These are phyloP conservation scores for Papilio elwesi DNA, from an alignment of 2,888 invertebrate species.

Conservation along the genomic window DNA sequence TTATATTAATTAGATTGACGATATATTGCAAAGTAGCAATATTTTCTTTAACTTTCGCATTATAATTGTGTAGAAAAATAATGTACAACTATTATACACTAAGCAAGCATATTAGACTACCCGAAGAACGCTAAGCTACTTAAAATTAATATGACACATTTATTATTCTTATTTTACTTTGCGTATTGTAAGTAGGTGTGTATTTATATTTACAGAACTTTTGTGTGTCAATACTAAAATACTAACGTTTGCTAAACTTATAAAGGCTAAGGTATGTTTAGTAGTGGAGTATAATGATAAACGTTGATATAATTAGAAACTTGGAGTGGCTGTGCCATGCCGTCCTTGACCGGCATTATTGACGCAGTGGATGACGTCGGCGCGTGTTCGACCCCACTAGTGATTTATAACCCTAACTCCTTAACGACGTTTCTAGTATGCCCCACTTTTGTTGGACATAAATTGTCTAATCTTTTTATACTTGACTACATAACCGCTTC, in stretches of 20 bases:
- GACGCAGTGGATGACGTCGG: slow-evolving; percentile 34
- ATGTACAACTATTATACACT: too few species aligned
- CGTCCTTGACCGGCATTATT: slow-evolving; percentile 36
- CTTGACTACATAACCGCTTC: not conserved
- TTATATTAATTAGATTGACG: not conserved
- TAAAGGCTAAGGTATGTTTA: not conserved
- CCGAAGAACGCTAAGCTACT: too few species aligned
- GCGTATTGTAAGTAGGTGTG: too few species aligned
- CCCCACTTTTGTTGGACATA: slow-evolving; percentile 34
- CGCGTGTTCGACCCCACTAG: slow-evolving; percentile 27
- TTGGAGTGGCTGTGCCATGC: slow-evolving; percentile 2
- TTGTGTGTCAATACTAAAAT: not conserved
- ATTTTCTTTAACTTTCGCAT: not conserved
- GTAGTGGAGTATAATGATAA: slow-evolving; percentile 5
- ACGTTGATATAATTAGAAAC: slow-evolving; percentile 30
- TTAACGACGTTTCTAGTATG: slow-evolving; percentile 35
- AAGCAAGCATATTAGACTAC: too few species aligned
- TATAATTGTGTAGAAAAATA: not conserved
- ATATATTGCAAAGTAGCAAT: not conserved
- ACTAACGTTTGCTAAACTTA: not conserved
- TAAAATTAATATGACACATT: too few species aligned
- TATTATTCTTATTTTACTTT: too few species aligned
- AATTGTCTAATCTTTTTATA: slow-evolving; percentile 35
- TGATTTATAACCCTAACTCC: slow-evolving; percentile 39
- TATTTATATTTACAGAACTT: not conserved